Conservation (phyloP, 1,140 invertebrate species). For the Hycleus phaleratus region DNA sequence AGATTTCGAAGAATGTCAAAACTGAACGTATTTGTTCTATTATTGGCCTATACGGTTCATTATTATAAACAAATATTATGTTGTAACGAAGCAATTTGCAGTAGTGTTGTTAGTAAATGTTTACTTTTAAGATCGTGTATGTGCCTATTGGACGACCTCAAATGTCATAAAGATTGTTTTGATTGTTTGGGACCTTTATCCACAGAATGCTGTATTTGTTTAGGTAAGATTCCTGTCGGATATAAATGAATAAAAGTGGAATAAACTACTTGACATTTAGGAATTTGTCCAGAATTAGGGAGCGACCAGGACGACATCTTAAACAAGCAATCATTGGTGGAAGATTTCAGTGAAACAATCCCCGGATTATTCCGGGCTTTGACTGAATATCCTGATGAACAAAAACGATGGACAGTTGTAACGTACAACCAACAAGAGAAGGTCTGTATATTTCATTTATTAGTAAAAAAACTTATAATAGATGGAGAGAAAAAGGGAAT, state of each 20-base stretch:
- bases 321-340: conserved; percentile 73
- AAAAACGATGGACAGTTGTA: conserved; percentile 65
- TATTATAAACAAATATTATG: background rate
- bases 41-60: too few species aligned
- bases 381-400: conserved; percentile 65
- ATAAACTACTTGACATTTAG: conserved; percentile 41
- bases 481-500: too few species aligned
- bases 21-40: too few species aligned
- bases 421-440: conserved; percentile 41
- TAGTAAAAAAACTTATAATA: too few species aligned
- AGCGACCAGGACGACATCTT: conserved; percentile 54
- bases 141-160: conserved; percentile 79
- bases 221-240: conserved; percentile 50
- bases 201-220: conserved; percentile 86
- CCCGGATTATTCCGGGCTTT: conserved; percentile 74
- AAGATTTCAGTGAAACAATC: conserved; percentile 69
- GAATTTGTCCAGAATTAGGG: conserved; percentile 79
- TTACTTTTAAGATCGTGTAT: conserved; percentile 89
- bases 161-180: conserved; percentile 83
- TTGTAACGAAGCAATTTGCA: conserved; percentile 82
- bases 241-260: too few species aligned
- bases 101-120: conserved; percentile 86
- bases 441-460: too few species aligned
- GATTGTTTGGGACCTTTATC: conserved; percentile 78
- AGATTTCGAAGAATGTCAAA: too few species aligned